Base-by-base conservation (phyloP, 2,113 vertebrate genomes). In the Hymenochirus boettgeri region DNA sequence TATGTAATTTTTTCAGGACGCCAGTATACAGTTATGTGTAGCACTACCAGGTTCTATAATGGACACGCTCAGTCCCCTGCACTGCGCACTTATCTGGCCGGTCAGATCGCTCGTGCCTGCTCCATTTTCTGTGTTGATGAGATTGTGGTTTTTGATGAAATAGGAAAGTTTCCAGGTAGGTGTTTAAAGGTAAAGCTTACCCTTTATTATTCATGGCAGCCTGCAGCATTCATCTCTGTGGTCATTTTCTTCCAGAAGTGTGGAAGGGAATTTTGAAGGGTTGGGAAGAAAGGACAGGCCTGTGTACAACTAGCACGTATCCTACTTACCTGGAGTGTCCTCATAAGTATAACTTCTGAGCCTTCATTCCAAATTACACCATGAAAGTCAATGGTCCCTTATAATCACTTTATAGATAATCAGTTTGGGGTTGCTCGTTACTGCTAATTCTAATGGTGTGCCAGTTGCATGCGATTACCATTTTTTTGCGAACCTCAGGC, bases 291-390 rank as follows among this genome's bases (percentile, higher is more conserved):
- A 75, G 96, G 94, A 37, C 86, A 96, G 3, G 90, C 90, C 0
- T 93, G 92, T 0, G 86, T 99, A 53, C 96, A 98, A 80, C 85
- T 99, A 24, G 96, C 95, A 62, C 91, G 96, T 64, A 91, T 99
- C 70, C 84, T 99, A 64, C 96, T 99, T 99, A 94, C 73, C 79
- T 99, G 35, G 96, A 99, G 65, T 99, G 96, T 74, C 96, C 96
- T 17, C 96, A 99, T 99, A 79, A 95, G 96, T 35, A 39, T 3
- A 55, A 23, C 95, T 35, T 37, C 4, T 35, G 22, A n/a, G n/a
- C n/a, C n/a, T n/a, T n/a, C n/a, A n/a, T n/a, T n/a, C n/a, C n/a
- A n/a, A n/a, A n/a, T n/a, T n/a, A n/a, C n/a, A n/a, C n/a, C n/a
- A n/a, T n/a, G n/a, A n/a, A n/a, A n/a, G n/a, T n/a, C n/a, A n/a